Evolutionary conservation across 1,140 invertebrate species (phyloP).

Genomic region (Atta colombica): DNA sequence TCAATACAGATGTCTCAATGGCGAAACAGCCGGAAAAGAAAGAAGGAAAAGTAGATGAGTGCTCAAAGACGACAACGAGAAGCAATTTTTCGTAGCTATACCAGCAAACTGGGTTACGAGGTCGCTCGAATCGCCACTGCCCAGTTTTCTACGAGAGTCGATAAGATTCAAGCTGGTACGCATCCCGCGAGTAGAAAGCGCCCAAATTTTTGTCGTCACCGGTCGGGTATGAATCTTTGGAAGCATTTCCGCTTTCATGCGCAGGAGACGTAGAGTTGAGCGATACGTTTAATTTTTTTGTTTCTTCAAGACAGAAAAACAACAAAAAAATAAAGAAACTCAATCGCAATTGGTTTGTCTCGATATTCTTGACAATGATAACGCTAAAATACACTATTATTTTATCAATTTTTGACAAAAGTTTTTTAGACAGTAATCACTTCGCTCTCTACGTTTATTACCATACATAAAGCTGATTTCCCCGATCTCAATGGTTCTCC

Average conservation of each 20-base stretch:
- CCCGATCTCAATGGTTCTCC: conserved; percentile 1
- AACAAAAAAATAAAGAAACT: neutral
- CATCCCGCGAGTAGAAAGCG: conserved; percentile 82
- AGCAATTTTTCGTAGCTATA: conserved; percentile 71
- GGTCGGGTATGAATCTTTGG: neutral
- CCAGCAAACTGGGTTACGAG: conserved; percentile 71
- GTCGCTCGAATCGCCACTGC: conserved; percentile 73
- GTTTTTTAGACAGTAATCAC: neutral
- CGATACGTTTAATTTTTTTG: neutral
- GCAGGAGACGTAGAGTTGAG: neutral
- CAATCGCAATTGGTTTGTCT: neutral
- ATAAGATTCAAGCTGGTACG: conserved; percentile 79
- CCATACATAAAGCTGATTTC: conserved; percentile 12
- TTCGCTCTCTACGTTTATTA: conserved; percentile 11
- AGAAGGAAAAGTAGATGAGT: conserved; percentile 56
- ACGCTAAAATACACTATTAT: neutral
- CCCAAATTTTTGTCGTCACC: conserved; percentile 78
- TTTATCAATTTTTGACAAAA: neutral
- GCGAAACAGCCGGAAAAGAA: neutral
- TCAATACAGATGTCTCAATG: conserved; percentile 18
- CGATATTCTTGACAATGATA: neutral
- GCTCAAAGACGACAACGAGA: conserved; percentile 32
- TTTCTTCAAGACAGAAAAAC: neutral
- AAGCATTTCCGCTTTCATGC: conserved; percentile 37
- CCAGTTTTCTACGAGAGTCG: conserved; percentile 78